Base-by-base conservation (phyloP, 2,113 vertebrate genomes). In the Mionectes macconnelli region DNA sequence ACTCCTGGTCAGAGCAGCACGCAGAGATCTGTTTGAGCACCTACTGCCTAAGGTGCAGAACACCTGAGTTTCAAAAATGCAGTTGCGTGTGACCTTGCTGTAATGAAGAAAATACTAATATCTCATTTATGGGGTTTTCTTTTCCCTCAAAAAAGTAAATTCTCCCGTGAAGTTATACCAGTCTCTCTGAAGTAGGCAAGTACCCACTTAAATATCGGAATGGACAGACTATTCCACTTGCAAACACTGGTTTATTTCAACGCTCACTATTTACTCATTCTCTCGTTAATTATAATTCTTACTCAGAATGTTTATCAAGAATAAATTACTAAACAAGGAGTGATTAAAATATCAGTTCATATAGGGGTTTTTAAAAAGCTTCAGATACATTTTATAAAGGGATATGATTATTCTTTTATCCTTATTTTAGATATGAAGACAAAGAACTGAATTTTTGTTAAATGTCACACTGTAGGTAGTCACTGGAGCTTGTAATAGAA, bases 61-160 rank as follows among this genome's bases (percentile, higher is more conserved):
- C 63, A 96, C 90, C 90, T 96, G 87, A 30, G 63, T 87, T 93
- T 79, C 57, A 45, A 91, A 94, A 94, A 87, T 63, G 62, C 82
- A 90, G 75, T 45, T 91, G 55, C 59, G 50, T 77, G 72, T 95
- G 82, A 89, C 82, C 91, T 91, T 93, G 78, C 63, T 70, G 39
- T 87, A 96, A 95, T 47, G 81, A 89, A 94, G 55, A 86, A 89
- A 96, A 93, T 79, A 91, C 56, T 84, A 91, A 79, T 89, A 82
- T 59, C 62, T 91, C 84, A 79, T 85, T 91, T 79, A 73, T 28
- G 53, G 11, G 13, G 10, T 73, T 81, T 89, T 45, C 8, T 79
- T 31, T 87, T 89, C 31, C 64, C n/a, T 72, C 70, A 35, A 62
- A 84, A 82, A 88, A 84, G 67, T 19, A 75, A 92, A 87, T 56